phyloP scores from a whole-genome alignment of 2,113 vertebrate genomes.

The Lampris megalopsis region DNA sequence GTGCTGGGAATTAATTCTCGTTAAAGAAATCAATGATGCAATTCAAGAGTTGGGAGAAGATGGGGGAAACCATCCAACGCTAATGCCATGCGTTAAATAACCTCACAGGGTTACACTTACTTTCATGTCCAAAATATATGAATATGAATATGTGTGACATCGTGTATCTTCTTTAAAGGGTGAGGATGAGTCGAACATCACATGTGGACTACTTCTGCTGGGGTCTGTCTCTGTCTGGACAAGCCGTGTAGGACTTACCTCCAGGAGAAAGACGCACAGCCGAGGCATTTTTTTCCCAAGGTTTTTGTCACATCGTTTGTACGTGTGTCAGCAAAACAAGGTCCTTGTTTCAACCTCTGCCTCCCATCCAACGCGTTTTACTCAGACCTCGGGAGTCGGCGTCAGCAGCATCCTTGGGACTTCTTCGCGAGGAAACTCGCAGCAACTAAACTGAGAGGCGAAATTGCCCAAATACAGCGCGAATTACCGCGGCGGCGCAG shows the following conservation, averaged over 20 bases:
- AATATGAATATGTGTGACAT: too few species aligned
- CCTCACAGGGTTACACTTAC: conserved; percentile 1
- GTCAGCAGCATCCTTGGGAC: too few species aligned
- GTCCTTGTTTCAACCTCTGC: neutral
- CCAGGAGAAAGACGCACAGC: conserved; percentile 53
- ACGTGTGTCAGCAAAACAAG: conserved; percentile 2
- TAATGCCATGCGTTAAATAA: conserved; percentile 3
- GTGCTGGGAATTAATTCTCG: neutral
- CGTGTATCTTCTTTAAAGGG: too few species aligned
- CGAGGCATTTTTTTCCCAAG: conserved; percentile 68
- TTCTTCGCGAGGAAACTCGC: conserved; percentile 18
- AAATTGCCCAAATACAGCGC: too few species aligned
- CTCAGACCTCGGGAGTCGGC: neutral
- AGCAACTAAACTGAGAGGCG: neutral
- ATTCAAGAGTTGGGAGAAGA: neutral
- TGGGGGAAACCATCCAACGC: neutral
- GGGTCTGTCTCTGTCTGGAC: neutral
- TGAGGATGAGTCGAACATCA: too few species aligned
- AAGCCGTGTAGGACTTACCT: conserved; percentile 60
- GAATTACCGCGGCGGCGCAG: too few species aligned
- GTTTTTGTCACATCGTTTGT: conserved; percentile 49
- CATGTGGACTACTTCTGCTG: too few species aligned
- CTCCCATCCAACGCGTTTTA: neutral
- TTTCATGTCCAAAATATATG: too few species aligned
- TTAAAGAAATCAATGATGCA: too few species aligned